These are phyloP conservation scores for Dipodomys spectabilis DNA, from an alignment of 2,113 vertebrate species.

Conservation along the genomic window DNA sequence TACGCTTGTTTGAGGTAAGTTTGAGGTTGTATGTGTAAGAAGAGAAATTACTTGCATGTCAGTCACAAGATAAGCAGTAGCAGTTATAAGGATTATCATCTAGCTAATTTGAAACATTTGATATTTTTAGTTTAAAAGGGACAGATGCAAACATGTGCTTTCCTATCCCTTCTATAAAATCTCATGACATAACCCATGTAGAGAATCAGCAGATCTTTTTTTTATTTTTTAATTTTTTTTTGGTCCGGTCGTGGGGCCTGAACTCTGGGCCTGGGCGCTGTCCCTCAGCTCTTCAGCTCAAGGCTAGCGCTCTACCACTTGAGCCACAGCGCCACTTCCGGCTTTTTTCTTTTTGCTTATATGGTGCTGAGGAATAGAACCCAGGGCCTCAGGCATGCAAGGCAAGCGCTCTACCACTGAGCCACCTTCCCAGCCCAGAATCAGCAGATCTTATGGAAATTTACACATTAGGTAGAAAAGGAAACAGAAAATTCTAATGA, in stretches of 20 bases:
- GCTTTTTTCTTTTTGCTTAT: too few relatives aligned
- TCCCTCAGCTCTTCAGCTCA: too few relatives aligned
- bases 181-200: not conserved
- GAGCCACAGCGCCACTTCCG: too few relatives aligned
- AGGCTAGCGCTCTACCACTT: too few relatives aligned
- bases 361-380: too few relatives aligned
- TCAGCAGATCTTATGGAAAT: not conserved
- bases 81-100: slow-evolving; percentile 8
- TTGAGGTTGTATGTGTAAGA: not conserved
- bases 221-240: too few relatives aligned
- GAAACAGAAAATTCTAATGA: not conserved
- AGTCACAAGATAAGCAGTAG: not conserved
- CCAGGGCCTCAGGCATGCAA: too few relatives aligned
- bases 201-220: not conserved
- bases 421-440: too few relatives aligned
- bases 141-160: not conserved
- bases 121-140: slow-evolving; percentile 17
- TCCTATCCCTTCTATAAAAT: not conserved
- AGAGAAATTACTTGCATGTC: not conserved
- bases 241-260: too few relatives aligned
- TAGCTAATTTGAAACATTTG: slow-evolving; percentile 1
- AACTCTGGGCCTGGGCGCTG: too few relatives aligned
- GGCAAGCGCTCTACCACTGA: too few relatives aligned
- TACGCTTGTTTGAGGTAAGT: slow-evolving; percentile 95
- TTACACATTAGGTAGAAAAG: not conserved